Base-by-base conservation (phyloP, 1,140 invertebrate genomes). In the Papilio aristodemus region DNA sequence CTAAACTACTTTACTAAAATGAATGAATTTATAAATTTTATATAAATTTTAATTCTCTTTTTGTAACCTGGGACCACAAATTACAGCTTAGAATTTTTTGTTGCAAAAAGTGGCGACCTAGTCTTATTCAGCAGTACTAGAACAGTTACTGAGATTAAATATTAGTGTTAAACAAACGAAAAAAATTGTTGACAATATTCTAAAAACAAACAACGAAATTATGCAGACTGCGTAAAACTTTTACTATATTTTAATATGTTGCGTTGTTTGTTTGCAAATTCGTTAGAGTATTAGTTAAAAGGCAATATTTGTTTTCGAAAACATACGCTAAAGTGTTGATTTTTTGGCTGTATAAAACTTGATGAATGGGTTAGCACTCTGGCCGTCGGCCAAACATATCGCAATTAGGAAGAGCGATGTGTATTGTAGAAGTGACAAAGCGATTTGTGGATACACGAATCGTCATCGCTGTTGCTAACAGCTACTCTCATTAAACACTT, bases 301-400 rank as follows among this genome's bases (percentile, higher is more conserved):
- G 43, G 43, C 43, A 46, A 46, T 46, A 46, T 46, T 46, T 46
- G 43, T 46, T 46, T 46, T 6, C 14, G 4, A 64, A 41, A 32
- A 46, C 25, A 22, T n/a, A 7, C 14, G 2, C 32, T 14, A 63
- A 63, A 64, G 22, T 46, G 62, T 64, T 64, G 62, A 64, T 64
- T 64, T 64, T 46, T 37, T n/a, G 22, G 27, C 39, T 13, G 62
- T 27, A 46, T 46, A 46, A 46, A 63, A 64, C 43, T 39, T 64
- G 62, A 64, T 64, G 27, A 64, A 64, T 66, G 62, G 63, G n/a
- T 3, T 39, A 17, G 14, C 62, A 13, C n/a, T 36, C 14, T 66
- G 63, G 63, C 63, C 9, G 39, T 43, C 25, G 14, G 63, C 63
- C 63, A 66, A 66, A 66, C 17, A 66, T 66, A 66, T 50, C 41